Conservation (phyloP, 2,113 vertebrate species). For the Xiphophorus maculatus region DNA sequence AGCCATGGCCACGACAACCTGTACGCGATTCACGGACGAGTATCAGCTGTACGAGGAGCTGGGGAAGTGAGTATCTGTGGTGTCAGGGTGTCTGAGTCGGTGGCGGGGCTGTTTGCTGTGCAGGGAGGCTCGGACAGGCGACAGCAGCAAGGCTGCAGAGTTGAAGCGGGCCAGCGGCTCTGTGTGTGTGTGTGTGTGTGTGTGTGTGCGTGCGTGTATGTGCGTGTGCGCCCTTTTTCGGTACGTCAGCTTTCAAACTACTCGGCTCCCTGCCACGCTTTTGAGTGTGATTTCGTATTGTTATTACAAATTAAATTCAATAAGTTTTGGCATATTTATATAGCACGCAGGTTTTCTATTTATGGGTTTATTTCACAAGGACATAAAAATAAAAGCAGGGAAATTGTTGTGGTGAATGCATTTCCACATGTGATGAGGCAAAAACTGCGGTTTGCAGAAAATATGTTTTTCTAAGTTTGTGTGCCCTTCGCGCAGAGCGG, state of each 20-base stretch:
- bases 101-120: too few species aligned
- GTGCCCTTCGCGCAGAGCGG: too few species aligned
- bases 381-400: background rate
- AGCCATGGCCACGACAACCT: constrained; percentile 93
- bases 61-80: constrained; percentile 87
- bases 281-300: background rate
- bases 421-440: background rate
- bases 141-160: constrained; percentile 5
- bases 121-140: background rate
- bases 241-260: constrained; percentile 59
- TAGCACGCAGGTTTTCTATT: too few species aligned
- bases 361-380: background rate
- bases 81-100: background rate
- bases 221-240: constrained; percentile 28
- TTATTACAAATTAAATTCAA: background rate
- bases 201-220: background rate
- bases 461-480: background rate
- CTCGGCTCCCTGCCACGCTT: constrained; percentile 1
- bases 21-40: constrained; percentile 94
- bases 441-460: background rate
- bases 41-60: constrained; percentile 96
- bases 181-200: background rate
- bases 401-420: background rate
- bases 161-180: background rate
- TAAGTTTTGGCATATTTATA: too few species aligned